Conservation (phyloP, 2,888 invertebrate species). For the Toxonevra muliebris region DNA sequence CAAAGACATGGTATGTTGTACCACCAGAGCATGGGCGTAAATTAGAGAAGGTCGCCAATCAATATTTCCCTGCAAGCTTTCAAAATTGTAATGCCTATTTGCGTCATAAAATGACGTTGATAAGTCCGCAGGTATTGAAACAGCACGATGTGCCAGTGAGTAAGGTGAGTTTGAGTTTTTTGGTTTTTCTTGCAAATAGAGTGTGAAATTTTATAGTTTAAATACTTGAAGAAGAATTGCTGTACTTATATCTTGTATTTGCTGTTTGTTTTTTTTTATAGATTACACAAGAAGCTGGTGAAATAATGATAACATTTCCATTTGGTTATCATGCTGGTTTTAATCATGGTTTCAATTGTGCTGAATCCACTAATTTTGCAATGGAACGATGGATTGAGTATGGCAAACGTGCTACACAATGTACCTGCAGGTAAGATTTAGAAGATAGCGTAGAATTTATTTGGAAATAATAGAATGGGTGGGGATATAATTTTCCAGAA, state of each 20-base stretch:
- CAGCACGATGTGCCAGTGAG: constrained; percentile 95
- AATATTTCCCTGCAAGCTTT: constrained; percentile 88
- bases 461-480: too few species aligned
- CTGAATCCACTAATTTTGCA: constrained; percentile 99
- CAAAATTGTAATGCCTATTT: constrained; percentile 91
- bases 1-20: constrained; percentile 81
- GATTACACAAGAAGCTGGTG: constrained; percentile 94
- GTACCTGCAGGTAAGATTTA: constrained; percentile 73
- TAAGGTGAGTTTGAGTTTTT: constrained; percentile 70
- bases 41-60: constrained; percentile 90
- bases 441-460: too few species aligned
- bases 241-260: constrained; percentile 1
- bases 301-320: constrained; percentile 99
- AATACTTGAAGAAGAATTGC: not conserved
- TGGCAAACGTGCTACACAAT: constrained; percentile 90
- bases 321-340: constrained; percentile 98
- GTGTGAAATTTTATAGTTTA: not conserved
- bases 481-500: too few species aligned
- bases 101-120: constrained; percentile 98
- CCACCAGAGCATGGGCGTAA: constrained; percentile 95
- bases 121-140: constrained; percentile 91
- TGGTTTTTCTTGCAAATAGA: not conserved
- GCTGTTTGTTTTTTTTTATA: constrained; percentile 51
- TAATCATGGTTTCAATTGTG: constrained; percentile 98
- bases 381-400: constrained; percentile 98